Evolutionary conservation across 2,888 invertebrate species (phyloP).

Genomic region (Actias luna): DNA sequence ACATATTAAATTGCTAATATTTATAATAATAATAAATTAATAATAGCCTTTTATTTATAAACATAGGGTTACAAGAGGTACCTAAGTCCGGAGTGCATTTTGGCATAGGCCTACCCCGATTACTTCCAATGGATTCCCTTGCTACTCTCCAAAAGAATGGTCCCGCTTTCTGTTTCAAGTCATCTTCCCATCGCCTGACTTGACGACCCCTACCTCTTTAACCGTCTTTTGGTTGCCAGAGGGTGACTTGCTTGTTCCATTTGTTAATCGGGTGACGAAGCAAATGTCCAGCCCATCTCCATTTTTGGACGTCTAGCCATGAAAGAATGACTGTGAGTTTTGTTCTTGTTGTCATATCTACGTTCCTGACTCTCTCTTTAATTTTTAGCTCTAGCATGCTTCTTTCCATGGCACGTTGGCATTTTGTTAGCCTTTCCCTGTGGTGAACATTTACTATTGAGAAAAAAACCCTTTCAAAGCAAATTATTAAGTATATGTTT

Average conservation of each 20-base stretch:
- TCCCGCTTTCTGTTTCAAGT: neutral
- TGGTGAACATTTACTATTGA: neutral
- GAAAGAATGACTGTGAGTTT: neutral
- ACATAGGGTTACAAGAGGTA: constrained; percentile 18
- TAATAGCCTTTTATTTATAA: constrained; percentile 14
- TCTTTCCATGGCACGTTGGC: constrained; percentile 4
- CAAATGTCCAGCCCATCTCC: too few relatives aligned
- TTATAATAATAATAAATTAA: too few relatives aligned
- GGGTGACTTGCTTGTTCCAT: too few relatives aligned
- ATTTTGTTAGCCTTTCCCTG: neutral
- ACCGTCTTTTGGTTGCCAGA: neutral
- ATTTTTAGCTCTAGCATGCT: neutral
- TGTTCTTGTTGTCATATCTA: neutral
- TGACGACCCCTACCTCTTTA: too few relatives aligned
- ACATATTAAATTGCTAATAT: too few relatives aligned
- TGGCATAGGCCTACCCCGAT: constrained; percentile 22
- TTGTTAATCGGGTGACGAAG: too few relatives aligned
- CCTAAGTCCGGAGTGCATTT: constrained; percentile 20
- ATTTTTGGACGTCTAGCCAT: neutral
- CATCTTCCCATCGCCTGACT: neutral
- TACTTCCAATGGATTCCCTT: constrained; percentile 19
- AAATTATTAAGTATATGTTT: neutral
- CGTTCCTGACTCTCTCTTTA: neutral
- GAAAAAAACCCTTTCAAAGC: neutral
- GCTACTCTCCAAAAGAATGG: constrained; percentile 7